phyloP scores from a whole-genome alignment of 2,888 invertebrate species.

The Eueremaeus valkanovi region DNA sequence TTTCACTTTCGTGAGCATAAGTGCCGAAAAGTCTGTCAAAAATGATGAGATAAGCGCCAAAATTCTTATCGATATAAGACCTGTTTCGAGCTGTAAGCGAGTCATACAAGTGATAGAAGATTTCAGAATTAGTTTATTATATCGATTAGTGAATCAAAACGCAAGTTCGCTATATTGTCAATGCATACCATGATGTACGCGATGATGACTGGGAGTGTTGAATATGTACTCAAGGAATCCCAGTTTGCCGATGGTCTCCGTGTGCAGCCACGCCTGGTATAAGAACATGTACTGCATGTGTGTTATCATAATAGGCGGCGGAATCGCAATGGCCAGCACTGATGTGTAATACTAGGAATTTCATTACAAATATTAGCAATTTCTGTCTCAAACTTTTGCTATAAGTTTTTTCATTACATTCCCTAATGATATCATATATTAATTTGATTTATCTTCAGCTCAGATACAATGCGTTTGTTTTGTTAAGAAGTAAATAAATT shows the following conservation, averaged over 20 bases:
- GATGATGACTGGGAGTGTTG: slow-evolving; percentile 83
- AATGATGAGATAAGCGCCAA: slow-evolving; percentile 81
- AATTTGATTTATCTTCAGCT: too few relatives aligned
- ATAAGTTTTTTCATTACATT: neutral
- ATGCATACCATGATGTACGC: slow-evolving; percentile 57
- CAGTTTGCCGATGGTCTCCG: slow-evolving; percentile 60
- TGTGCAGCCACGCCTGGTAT: slow-evolving; percentile 42
- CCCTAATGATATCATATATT: too few relatives aligned
- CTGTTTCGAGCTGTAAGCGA: slow-evolving; percentile 73
- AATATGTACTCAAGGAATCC: slow-evolving; percentile 81
- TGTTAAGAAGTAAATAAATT: too few relatives aligned
- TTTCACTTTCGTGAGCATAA: slow-evolving; percentile 68
- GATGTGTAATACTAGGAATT: slow-evolving; percentile 23
- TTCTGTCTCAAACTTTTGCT: neutral
- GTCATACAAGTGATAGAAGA: neutral
- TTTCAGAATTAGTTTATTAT: slow-evolving; percentile 5
- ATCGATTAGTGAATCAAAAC: slow-evolving; percentile 1
- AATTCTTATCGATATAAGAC: slow-evolving; percentile 88
- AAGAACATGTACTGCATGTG: slow-evolving; percentile 41
- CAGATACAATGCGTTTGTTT: too few relatives aligned
- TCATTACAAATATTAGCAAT: neutral
- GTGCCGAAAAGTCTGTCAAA: slow-evolving; percentile 82
- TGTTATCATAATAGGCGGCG: slow-evolving; percentile 40
- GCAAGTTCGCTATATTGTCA: neutral
- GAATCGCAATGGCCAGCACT: slow-evolving; percentile 22